phyloP scores from a whole-genome alignment of 1,140 invertebrate species.

The Drosophila busckii region DNA sequence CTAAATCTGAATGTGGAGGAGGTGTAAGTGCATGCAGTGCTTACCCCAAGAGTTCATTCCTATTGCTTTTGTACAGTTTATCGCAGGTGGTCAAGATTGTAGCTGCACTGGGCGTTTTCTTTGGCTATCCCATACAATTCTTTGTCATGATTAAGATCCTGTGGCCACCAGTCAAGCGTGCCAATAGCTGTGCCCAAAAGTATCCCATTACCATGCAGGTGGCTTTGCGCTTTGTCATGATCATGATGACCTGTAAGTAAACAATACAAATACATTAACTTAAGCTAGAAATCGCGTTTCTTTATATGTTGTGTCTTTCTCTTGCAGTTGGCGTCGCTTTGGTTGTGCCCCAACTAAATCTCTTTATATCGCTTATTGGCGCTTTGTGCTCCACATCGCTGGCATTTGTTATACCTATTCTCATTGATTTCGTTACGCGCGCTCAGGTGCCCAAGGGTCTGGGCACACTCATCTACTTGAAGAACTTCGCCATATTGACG shows the following conservation, averaged over 20 bases:
- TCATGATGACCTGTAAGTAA: conserved; percentile 88
- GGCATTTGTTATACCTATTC: conserved; percentile 92
- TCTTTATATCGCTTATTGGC: conserved; percentile 94
- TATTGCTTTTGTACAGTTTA: conserved; percentile 75
- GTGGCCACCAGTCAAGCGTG: conserved; percentile 81
- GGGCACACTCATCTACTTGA: conserved; percentile 79
- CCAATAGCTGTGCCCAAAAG: conserved; percentile 81
- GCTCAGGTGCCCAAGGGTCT: conserved; percentile 80
- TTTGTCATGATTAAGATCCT: conserved; percentile 88
- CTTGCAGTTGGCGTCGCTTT: conserved; percentile 89
- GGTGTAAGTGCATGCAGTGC: conserved; percentile 55
- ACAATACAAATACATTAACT: background rate
- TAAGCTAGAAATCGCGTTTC: background rate
- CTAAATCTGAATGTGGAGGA: conserved; percentile 81
- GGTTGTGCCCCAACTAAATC: conserved; percentile 88
- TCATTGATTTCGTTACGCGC: conserved; percentile 88
- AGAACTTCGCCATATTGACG: conserved; percentile 84
- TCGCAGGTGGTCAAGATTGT: conserved; percentile 83
- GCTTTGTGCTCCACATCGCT: conserved; percentile 92
- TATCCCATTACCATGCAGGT: conserved; percentile 68
- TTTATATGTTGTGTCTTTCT: background rate
- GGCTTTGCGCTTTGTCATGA: conserved; percentile 79
- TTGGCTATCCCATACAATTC: conserved; percentile 92
- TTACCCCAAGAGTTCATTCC: no score
- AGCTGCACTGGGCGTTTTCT: conserved; percentile 87